Base-by-base conservation (phyloP, 2,113 vertebrate genomes). In the Piliocolobus tephrosceles region DNA sequence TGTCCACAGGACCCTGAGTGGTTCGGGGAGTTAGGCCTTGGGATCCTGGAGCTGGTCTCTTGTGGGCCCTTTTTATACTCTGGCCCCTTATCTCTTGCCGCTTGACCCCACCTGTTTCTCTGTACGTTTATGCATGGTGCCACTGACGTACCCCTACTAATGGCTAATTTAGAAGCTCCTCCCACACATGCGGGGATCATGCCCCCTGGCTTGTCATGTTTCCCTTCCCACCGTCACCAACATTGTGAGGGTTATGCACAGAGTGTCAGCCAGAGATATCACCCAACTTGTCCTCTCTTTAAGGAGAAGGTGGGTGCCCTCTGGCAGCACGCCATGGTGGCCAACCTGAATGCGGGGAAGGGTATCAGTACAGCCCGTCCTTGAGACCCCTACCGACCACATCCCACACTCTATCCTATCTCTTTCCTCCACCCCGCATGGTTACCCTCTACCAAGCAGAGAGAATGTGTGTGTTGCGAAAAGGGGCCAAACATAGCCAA, bases 81-180 rank as follows among this genome's bases (percentile, higher is more conserved):
- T 47, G 2, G 45, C 47, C 47, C 47, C 47, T 47, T 47, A 47
- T 47, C 47, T 30, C 25, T 61, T 13, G 45, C 55, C 73, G 72
- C 58, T 30, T 55, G 35, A 75, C 84, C 73, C 91, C 32, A 66
- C 85, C 90, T 73, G 14, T n/a, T 55, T 68, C 78, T 80, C 55
- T 87, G 83, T 97, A 66, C 79, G 91, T 98, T 47, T 47, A 47
- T 11, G 2, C 10, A 47, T 47, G 45, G 45, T 2, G 10, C 10
- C 58, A 64, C 58, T 11, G 58, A 64, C 0, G 4, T 27, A 11
- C 58, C 25, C 94, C 86, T 96, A 32, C 96, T 98, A 92, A 97
- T 98, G 97, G 97, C 91, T 98, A 97, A 98, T 98, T 83, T 93
- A 98, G 83, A 88, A 58, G 89, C 87, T 95, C 79, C 94, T 97